Evolutionary conservation across 2,888 invertebrate genomes (phyloP).

Genomic region (Phengaris arion): DNA sequence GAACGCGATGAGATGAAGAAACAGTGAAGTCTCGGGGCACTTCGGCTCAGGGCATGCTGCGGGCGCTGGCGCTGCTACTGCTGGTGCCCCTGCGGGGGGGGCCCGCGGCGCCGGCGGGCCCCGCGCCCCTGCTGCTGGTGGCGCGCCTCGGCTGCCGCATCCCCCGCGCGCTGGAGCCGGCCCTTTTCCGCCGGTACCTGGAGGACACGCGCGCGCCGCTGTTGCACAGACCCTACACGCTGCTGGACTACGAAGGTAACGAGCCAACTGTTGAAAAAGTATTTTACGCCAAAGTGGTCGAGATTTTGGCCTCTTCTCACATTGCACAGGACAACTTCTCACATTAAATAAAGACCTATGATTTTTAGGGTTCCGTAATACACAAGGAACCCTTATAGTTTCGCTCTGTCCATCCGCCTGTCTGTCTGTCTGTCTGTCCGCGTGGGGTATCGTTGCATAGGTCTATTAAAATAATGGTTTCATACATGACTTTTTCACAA

Average conservation of each 20-base stretch:
- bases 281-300: no score
- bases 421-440: no score
- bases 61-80: conserved; percentile 46
- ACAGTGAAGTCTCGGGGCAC: conserved; percentile 57
- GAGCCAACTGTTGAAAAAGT: not conserved
- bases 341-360: no score
- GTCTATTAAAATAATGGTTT: no score
- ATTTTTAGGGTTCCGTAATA: no score
- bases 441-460: no score
- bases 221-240: conserved; percentile 38
- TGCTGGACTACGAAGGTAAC: conserved; percentile 48
- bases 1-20: conserved; percentile 45
- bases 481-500: no score
- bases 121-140: conserved; percentile 50
- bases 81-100: conserved; percentile 54
- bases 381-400: no score
- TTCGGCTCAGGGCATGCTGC: conserved; percentile 39
- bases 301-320: no score
- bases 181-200: conserved; percentile 38
- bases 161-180: conserved; percentile 45
- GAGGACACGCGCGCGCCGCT: conserved; percentile 33
- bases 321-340: no score
- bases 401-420: no score
- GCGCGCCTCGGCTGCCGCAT: conserved; percentile 51
- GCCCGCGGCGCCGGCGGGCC: conserved; percentile 38